A percentile compares a stretch with the other conserved stretches of the same genome.
These are phyloP conservation scores for Aptenodytes forsteri DNA, from an alignment of 2,113 vertebrate genomes.

Conservation along the genomic window DNA sequence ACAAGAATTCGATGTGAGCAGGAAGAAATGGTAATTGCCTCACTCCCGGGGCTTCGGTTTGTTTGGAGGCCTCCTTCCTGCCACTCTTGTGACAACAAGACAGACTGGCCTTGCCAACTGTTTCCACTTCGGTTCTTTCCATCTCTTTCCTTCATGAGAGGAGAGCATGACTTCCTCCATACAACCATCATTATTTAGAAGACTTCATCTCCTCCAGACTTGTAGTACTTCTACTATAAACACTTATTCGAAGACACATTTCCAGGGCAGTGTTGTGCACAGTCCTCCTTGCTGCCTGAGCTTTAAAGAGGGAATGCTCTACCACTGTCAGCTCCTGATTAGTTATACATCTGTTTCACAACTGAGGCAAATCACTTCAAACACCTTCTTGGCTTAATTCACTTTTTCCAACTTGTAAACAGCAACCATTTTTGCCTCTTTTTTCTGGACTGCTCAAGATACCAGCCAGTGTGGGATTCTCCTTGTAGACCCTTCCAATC, in stretches of 20 bases:
- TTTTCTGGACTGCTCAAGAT: not conserved
- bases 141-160: not conserved
- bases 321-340: not conserved
- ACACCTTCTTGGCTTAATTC: not conserved
- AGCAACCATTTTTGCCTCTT: not conserved
- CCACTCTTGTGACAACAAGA: not conserved
- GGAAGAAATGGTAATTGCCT: slow-evolving; percentile 12
- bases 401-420: not conserved
- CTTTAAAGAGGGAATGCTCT: not conserved
- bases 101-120: not conserved
- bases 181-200: not conserved
- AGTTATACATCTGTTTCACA: not conserved
- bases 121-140: not conserved
- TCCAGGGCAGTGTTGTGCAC: not conserved
- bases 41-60: not conserved
- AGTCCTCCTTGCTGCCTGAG: not conserved
- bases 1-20: not conserved
- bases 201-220: not conserved
- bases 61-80: slow-evolving; percentile 28
- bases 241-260: not conserved
- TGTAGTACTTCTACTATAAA: not conserved
- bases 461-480: not conserved
- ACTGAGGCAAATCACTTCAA: not conserved
- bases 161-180: not conserved
- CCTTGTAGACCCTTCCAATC: not conserved